Conservation (phyloP, 2,797 vertebrate species). For the Sebastes diploproa region DNA sequence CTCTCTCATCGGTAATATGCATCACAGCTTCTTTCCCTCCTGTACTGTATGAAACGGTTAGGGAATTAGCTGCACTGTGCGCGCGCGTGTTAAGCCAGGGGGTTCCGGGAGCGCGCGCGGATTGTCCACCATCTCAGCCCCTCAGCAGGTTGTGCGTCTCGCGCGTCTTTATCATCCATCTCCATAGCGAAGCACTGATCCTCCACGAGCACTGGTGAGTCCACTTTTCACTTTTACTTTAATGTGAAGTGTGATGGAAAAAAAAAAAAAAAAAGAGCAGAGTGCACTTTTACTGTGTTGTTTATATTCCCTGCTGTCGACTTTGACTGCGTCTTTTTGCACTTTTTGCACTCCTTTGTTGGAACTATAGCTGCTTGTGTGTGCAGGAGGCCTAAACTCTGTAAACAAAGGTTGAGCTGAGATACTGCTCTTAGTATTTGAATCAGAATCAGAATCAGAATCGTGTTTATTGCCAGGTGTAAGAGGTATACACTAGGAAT, state of each 20-base stretch:
- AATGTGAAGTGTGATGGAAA: background rate
- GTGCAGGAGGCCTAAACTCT: background rate
- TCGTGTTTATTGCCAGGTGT: too few relatives aligned
- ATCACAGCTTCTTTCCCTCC: slow-evolving; percentile 45
- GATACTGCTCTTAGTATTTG: background rate
- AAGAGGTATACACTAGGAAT: too few relatives aligned
- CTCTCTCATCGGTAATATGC: slow-evolving; percentile 23
- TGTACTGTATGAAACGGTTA: slow-evolving; percentile 63
- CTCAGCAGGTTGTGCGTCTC: slow-evolving; percentile 41
- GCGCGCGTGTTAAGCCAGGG: slow-evolving; percentile 80
- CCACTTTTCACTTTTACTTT: slow-evolving; percentile 4
- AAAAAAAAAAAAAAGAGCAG: background rate
- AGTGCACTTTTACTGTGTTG: background rate
- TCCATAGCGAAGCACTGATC: slow-evolving; percentile 46
- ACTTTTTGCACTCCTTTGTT: background rate
- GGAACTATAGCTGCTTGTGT: background rate
- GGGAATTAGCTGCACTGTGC: slow-evolving; percentile 84
- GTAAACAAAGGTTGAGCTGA: background rate
- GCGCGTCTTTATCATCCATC: slow-evolving; percentile 60
- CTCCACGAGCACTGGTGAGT: slow-evolving; percentile 69
- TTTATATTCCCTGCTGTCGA: background rate
- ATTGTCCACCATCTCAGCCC: slow-evolving; percentile 79
- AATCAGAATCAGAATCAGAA: background rate
- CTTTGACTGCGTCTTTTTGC: background rate
- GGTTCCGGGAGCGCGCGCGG: slow-evolving; percentile 78